A percentile compares a stretch with the other conserved stretches of the same genome.
Evolutionary conservation across 2,113 vertebrate genomes (phyloP).

Genomic region (Pomatostomus ruficeps): DNA sequence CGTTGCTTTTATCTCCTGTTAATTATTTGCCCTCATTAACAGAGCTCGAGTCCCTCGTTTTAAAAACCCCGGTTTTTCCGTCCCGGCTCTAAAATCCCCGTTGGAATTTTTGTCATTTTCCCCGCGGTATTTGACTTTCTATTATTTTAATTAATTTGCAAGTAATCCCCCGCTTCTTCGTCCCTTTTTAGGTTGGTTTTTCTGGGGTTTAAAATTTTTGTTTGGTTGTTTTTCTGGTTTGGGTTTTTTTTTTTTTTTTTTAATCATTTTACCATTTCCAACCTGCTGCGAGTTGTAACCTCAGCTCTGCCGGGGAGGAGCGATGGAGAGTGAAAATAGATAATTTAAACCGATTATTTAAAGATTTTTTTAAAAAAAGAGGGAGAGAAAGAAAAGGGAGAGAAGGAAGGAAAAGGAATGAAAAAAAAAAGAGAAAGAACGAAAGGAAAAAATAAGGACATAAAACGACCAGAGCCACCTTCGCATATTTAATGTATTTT

Average conservation of each 20-base stretch:
- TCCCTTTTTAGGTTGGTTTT: neutral
- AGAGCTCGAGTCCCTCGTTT: neutral
- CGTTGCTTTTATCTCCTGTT: neutral
- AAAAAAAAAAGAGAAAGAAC: neutral
- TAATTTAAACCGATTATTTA: neutral
- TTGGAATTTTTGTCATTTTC: neutral
- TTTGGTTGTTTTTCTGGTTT: neutral
- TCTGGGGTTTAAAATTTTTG: neutral
- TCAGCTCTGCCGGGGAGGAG: neutral
- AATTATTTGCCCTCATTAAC: neutral
- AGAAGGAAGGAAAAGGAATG: neutral
- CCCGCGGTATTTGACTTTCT: fast-evolving
- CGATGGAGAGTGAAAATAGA: neutral
- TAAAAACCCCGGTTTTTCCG: neutral
- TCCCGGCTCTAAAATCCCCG: neutral
- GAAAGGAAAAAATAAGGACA: neutral
- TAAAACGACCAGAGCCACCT: neutral
- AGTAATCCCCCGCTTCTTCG: neutral
- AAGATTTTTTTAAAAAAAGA: neutral
- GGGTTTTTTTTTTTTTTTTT: neutral
- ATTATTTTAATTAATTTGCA: neutral
- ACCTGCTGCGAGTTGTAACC: neutral
- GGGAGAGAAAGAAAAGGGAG: neutral
- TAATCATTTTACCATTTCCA: neutral
- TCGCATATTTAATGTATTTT: neutral